A percentile compares a stretch with the other conserved stretches of the same genome.
These are phyloP conservation scores for Leptopilina syphax DNA, from an alignment of 2,888 invertebrate species.

Conservation along the genomic window DNA sequence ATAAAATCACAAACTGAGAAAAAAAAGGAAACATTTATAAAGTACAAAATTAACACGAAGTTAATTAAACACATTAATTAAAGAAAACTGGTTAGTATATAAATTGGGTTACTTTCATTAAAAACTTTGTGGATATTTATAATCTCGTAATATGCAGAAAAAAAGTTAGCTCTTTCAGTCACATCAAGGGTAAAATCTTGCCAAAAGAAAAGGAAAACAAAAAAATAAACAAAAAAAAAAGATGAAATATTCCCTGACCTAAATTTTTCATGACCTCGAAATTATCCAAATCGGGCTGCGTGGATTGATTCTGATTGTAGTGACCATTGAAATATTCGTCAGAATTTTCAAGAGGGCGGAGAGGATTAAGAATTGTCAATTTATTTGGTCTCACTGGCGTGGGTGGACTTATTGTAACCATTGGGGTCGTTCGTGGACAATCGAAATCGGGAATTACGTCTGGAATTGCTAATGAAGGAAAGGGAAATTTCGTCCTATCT, in stretches of 20 bases:
- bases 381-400: constrained; percentile 60
- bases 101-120: not conserved
- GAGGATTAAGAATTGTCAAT: constrained; percentile 60
- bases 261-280: constrained; percentile 27
- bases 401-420: constrained; percentile 62
- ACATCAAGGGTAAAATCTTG: constrained; percentile 18
- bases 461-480: constrained; percentile 28
- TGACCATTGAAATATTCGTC: constrained; percentile 31
- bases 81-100: constrained; percentile 7
- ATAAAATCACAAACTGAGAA: too few relatives aligned
- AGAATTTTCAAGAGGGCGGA: constrained; percentile 52
- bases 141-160: constrained; percentile 17
- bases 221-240: too few relatives aligned
- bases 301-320: constrained; percentile 29
- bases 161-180: constrained; percentile 3
- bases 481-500: constrained; percentile 11
- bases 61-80: not conserved
- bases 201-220: not conserved
- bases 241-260: constrained; percentile 24
- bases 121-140: not conserved
- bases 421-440: constrained; percentile 35
- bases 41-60: not conserved
- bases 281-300: constrained; percentile 35
- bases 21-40: too few relatives aligned
- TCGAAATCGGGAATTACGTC: constrained; percentile 41